Evolutionary conservation across 2,888 invertebrate species (phyloP), one percentile per base, ranked within the genome.

Genomic region (Panzeria rudis): DNA sequence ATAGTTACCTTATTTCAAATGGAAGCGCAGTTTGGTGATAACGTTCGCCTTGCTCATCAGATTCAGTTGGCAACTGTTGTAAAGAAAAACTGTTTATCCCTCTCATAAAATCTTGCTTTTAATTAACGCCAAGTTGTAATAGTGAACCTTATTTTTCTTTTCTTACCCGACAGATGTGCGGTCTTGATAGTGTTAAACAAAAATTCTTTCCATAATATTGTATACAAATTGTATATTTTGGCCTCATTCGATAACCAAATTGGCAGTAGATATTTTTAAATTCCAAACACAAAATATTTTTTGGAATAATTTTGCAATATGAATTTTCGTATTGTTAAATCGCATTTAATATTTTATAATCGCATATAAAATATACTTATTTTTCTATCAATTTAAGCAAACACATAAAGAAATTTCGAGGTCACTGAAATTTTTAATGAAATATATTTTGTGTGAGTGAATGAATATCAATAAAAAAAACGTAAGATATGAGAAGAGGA

Each of bases 171-270:
- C 41, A 32, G 11, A 62, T 61, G n/a, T 20, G 4, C 71, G 76
- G 68, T 61, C 8, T 25, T 4, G 3, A 35, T n/a, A 59, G 72
- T 52, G 76, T 80, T 80, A 80, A 84, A 66, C 15, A 66, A 35
- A 8, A 56, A 35, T 72, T 69, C 15, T 32, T 72, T 15, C 54
- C 61, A 66, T 20, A 66, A 56, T 41, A 47, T 69, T 59, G 54
- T 61, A 61, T 69, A 38, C 20, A 64, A 76, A 47, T 76, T 44
- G n/a, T 50, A n/a, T 69, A 32, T 75, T 69, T 72, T 62, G 85
- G 85, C 85, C 85, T 81, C 76, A 85, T 78, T 85, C 82, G 44
- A 52, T 75, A 78, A 72, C 29, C 52, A 80, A 73, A 78, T 85
- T 73, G 68, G 82, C 82, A 82, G 68, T 68, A 77, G 73, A 76